Conservation (phyloP, 1,140 invertebrate species). For the Orius laevigatus region DNA sequence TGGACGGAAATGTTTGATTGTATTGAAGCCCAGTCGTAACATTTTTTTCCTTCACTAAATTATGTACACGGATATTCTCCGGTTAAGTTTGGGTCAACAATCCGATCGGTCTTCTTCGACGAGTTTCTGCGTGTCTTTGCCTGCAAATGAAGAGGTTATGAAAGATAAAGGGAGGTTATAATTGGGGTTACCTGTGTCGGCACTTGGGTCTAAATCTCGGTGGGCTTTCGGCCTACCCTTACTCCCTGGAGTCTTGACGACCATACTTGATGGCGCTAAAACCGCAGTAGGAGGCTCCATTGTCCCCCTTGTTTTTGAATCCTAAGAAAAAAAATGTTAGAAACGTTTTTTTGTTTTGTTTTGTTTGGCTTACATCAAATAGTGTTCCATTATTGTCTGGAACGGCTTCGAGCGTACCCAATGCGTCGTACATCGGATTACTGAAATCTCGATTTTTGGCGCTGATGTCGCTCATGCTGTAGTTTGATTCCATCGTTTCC, state of each 20-base stretch:
- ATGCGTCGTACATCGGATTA: constrained; percentile 91
- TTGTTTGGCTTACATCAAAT: constrained; percentile 62
- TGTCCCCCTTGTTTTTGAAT: constrained; percentile 17
- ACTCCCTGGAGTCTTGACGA: constrained; percentile 44
- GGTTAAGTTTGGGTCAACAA: constrained; percentile 25
- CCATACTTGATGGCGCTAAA: constrained; percentile 61
- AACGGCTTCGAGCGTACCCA: constrained; percentile 39
- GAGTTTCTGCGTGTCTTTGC: constrained; percentile 77
- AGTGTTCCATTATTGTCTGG: constrained; percentile 39
- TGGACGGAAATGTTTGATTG: background rate
- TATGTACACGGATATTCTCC: constrained; percentile 5
- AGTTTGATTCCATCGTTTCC: constrained; percentile 43
- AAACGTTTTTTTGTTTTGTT: no score
- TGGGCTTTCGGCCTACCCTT: constrained; percentile 25
- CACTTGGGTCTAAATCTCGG: constrained; percentile 61
- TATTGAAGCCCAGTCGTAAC: constrained; percentile 1
- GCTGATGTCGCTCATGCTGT: constrained; percentile 51
- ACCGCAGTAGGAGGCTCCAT: constrained; percentile 46
- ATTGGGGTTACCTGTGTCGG: constrained; percentile 42
- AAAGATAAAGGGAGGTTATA: background rate
- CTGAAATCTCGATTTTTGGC: constrained; percentile 75
- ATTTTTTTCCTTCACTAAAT: background rate
- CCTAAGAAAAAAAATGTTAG: constrained; percentile 8
- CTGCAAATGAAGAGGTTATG: constrained; percentile 23
- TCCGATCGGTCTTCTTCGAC: constrained; percentile 70